Evolutionary conservation across 2,113 vertebrate species (phyloP), one percentile per base, ranked within the genome.

Genomic region (Rhinoptilus africanus): DNA sequence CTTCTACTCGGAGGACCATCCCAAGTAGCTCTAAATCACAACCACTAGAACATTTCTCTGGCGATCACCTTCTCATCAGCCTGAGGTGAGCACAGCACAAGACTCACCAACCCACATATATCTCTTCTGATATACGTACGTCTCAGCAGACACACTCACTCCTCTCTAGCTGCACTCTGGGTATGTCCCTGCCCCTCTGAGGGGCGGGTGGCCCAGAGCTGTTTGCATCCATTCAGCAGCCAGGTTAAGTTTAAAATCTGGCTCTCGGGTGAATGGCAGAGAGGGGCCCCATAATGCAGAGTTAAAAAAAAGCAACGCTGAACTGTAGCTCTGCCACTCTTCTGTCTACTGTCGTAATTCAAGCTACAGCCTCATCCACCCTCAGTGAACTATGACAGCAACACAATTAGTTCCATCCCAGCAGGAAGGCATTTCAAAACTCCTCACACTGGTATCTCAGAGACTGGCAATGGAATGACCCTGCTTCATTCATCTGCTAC

Each of bases 291-390:
- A 45, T 66, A 74, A 87, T 4, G 39, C 9, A 45, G 60, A 85
- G 51, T 20, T 32, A 19, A 21, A 34, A 69, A 69, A 88, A 60
- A 83, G 23, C 35, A 95, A 77, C 86, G 41, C 45, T 69, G 57
- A 76, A 45, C 41, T 66, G 23, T 62, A 82, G 28, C 60, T 91
- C 62, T 86, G 43, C 51, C 71, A 28, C 24, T 63, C 43, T 13
- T 63, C 45, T 32, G 45, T 47, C 62, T 63, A 59, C 34, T 51
- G 54, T 30, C 50, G 24, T 35, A 53, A 15, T 7, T 8, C 26
- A 85, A 92, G 20, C 15, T 48, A 72, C 1, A 2, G 53, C 18
- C 35, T 80, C 4, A 4, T 10, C 0, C 0, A 51, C 48, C 22
- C 37, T 32, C 9, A 3, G 13, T 8, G 2, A 88, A 37, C n/a